Percentiles rank a stretch among this genome's conserved stretches.
Conservation (phyloP, 2,113 vertebrate species). For the Tamias sibiricus region DNA sequence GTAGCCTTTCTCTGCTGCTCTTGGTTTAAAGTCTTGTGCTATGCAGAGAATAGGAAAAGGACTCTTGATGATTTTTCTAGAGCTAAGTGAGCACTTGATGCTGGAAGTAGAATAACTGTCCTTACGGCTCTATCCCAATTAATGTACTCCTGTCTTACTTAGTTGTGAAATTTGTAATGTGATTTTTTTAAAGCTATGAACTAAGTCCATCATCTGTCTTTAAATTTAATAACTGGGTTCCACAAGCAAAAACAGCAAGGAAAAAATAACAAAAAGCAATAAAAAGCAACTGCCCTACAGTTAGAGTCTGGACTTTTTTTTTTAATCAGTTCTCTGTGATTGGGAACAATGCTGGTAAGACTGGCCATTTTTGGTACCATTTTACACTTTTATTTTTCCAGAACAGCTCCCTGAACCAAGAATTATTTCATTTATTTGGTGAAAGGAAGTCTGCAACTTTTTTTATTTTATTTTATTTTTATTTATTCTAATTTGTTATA, state of each 20-base stretch:
- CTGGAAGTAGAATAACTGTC: background rate
- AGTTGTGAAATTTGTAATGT: background rate
- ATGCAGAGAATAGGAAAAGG: background rate
- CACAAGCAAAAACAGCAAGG: background rate
- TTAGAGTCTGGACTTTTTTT: background rate
- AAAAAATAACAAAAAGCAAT: constrained; percentile 21
- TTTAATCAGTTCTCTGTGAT: background rate
- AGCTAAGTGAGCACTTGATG: background rate
- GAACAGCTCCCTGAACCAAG: background rate
- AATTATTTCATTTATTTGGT: background rate
- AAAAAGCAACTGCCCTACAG: background rate
- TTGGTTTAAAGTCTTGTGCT: background rate
- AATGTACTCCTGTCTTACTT: background rate
- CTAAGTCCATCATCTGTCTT: background rate
- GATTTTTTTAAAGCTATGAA: background rate
- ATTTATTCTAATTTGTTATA: too few relatives aligned
- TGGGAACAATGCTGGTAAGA: background rate
- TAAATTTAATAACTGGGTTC: constrained; percentile 48
- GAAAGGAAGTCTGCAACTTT: background rate
- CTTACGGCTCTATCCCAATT: background rate
- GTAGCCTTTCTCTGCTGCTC: background rate
- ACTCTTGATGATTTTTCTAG: background rate
- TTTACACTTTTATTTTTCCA: background rate
- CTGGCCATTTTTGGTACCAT: background rate
- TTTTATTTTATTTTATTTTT: too few relatives aligned